A percentile compares a stretch with the other conserved stretches of the same genome.
phyloP scores from a whole-genome alignment of 2,888 invertebrate genomes.

The Apantesis nais region DNA sequence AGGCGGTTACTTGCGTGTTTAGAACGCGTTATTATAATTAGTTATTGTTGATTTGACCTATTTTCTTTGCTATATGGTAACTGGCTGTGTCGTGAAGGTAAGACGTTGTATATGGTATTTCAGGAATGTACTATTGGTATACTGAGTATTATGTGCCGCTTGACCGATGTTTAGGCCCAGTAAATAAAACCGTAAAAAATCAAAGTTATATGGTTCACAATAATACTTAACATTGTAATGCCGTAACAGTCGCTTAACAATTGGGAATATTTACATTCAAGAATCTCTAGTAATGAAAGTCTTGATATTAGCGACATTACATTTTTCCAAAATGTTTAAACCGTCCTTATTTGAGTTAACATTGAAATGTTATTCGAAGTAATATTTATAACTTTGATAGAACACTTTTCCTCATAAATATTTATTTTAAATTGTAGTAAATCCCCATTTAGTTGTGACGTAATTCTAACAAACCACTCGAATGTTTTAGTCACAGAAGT shows the following conservation, averaged over 20 bases:
- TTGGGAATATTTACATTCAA: not conserved
- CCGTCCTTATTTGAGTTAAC: not conserved
- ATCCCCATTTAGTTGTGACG: constrained; percentile 5
- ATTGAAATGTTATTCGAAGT: not conserved
- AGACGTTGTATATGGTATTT: not conserved
- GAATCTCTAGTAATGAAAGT: too few species aligned
- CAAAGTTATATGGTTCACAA: too few species aligned
- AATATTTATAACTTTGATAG: not conserved
- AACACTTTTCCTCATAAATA: constrained; percentile 6
- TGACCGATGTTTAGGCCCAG: not conserved
- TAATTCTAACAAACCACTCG: not conserved
- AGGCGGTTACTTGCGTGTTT: constrained; percentile 25
- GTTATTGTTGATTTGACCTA: constrained; percentile 32
- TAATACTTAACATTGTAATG: too few species aligned
- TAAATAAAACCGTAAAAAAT: too few species aligned
- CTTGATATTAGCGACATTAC: too few species aligned
- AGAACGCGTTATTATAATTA: constrained; percentile 15
- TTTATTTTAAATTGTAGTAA: constrained; percentile 3
- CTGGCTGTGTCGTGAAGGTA: constrained; percentile 1
- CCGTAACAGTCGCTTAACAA: too few species aligned
- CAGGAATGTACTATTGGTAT: not conserved
- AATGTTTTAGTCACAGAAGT: constrained; percentile 12
- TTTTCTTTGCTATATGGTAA: constrained; percentile 12
- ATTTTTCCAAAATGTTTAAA: too few species aligned
- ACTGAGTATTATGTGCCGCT: not conserved